Conservation (phyloP, 2,797 vertebrate species). For the Cyprinodon diabolis region DNA sequence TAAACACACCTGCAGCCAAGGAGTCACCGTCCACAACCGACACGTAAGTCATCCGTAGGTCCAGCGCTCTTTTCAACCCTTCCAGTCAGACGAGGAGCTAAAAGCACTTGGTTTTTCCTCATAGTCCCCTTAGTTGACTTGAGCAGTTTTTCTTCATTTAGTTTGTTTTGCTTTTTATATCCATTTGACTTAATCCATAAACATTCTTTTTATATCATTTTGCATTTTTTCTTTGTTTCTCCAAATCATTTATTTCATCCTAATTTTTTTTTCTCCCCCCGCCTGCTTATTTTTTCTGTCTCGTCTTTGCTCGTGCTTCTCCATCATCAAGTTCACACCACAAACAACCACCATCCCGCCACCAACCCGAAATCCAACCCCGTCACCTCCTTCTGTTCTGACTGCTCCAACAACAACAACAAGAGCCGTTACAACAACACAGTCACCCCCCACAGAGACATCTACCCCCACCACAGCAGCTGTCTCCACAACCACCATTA, state of each 20-base stretch:
- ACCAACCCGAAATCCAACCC: slow-evolving; percentile 57
- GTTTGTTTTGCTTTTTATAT: slow-evolving; percentile 17
- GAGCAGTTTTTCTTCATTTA: slow-evolving; percentile 17
- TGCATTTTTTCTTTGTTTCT: slow-evolving; percentile 43
- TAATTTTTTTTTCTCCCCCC: slow-evolving; percentile 52
- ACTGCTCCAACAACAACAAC: slow-evolving; percentile 40
- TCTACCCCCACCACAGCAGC: slow-evolving; percentile 53
- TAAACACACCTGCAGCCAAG: slow-evolving; percentile 84
- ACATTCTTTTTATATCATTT: slow-evolving; percentile 20
- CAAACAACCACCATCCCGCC: slow-evolving; percentile 66
- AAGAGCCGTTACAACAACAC: slow-evolving; percentile 35
- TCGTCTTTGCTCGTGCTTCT: slow-evolving; percentile 31
- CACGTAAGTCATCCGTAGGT: slow-evolving; percentile 77
- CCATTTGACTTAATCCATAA: slow-evolving; percentile 18
- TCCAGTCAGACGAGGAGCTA: no score
- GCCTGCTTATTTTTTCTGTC: slow-evolving; percentile 55
- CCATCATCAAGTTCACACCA: slow-evolving; percentile 75
- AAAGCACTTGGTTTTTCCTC: not conserved
- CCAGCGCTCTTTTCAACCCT: no score
- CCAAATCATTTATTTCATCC: slow-evolving; percentile 54
- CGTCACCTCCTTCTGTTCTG: slow-evolving; percentile 42
- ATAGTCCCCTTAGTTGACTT: not conserved
- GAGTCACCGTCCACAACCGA: slow-evolving; percentile 88
- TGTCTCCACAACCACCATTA: slow-evolving; percentile 29
- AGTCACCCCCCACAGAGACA: slow-evolving; percentile 51